Base-by-base conservation (phyloP, 1,140 invertebrate species). In the Harlomillsia oculata region DNA sequence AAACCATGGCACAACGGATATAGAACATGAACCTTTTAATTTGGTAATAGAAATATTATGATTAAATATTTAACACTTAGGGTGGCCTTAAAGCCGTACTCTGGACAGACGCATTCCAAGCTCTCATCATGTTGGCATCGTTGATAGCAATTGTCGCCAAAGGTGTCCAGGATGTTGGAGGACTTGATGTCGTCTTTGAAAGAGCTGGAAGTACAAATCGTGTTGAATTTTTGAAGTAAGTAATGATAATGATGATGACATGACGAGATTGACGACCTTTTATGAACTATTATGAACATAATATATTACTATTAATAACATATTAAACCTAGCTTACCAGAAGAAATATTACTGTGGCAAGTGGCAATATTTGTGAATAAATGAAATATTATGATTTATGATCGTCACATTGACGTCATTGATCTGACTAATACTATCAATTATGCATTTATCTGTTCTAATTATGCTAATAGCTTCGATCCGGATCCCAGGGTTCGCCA, bases 51-150 rank as follows among this genome's bases (percentile, higher is more conserved):
- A n/a, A n/a, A n/a, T n/a, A n/a, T n/a, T n/a, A n/a, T n/a, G n/a
- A n/a, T 39, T 39, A 2, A 20, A 37, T 50, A n/a, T 36, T 50
- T 26, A 37, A 39, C 25, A 53, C 41, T 43, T 25, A 54, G 51
- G 55, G 56, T 23, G 56, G 61, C 1, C 41, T 63, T 0, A 63
- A 63, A 41, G 55, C 60, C 3, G 61, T 63, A 14, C 28, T 79
- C 56, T 76, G 74, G 76, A 78, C 77, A 1, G 77, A 79, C 66
- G 70, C 72, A 0, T 72, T 79, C 58, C 77, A 80, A 65, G 67
- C 72, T 2, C 32, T 68, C 6, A 65, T 79, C 16, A 79, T 79
- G 74, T 71, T 75, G 41, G 65, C 66, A 1, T 74, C 75, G 5
- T 62, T 78, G 30, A 46, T 76, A 3, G 71, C 71, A 3, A 69